These are phyloP conservation scores for Myathropa florea DNA, from an alignment of 2,888 invertebrate genomes.

Conservation along the genomic window DNA sequence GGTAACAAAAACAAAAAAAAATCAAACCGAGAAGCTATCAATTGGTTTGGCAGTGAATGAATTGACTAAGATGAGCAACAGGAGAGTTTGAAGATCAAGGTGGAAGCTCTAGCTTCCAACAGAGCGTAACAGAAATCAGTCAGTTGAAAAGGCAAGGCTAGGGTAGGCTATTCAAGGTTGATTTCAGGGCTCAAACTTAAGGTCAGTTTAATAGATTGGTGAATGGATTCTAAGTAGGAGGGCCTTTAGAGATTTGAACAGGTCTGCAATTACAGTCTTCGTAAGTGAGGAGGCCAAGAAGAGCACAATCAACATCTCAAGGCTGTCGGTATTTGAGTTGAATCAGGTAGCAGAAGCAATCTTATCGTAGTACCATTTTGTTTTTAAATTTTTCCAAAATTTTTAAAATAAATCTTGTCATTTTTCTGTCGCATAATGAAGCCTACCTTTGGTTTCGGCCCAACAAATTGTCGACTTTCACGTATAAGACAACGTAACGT, in stretches of 20 bases:
- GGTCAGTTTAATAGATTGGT: not conserved
- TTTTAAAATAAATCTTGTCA: too few species aligned
- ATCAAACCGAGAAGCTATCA: conserved; percentile 50
- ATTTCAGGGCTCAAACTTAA: not conserved
- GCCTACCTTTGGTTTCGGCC: too few species aligned
- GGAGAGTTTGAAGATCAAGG: not conserved
- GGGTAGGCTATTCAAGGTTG: not conserved
- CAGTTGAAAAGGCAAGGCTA: not conserved
- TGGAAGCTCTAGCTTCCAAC: not conserved
- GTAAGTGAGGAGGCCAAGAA: too few species aligned
- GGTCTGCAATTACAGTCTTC: too few species aligned
- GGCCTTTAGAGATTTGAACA: not conserved
- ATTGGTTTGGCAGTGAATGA: not conserved
- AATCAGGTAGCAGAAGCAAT: too few species aligned
- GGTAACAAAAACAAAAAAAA: conserved; percentile 14
- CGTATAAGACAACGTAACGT: too few species aligned
- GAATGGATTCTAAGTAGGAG: not conserved
- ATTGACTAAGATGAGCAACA: not conserved
- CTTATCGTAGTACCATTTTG: too few species aligned
- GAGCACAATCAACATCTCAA: too few species aligned
- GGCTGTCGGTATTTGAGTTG: too few species aligned
- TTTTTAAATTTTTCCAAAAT: too few species aligned
- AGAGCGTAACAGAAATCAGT: not conserved
- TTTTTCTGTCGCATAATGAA: too few species aligned
- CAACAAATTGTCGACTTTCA: too few species aligned